Conservation (phyloP, 2,888 invertebrate genomes). For the Entomobrya proxima region DNA sequence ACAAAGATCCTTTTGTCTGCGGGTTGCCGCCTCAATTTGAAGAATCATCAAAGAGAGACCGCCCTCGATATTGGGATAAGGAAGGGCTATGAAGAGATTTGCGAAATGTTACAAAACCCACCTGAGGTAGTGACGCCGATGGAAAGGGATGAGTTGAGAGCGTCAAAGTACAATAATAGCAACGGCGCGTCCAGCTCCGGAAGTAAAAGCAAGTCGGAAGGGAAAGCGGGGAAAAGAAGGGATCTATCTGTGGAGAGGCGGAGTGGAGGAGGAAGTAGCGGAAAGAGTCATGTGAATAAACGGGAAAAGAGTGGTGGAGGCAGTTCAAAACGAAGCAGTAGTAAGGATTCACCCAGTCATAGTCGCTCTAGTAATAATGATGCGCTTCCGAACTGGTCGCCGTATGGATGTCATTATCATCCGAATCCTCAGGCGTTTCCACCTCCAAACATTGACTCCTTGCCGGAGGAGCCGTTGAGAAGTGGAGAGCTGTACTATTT, state of each 20-base stretch:
- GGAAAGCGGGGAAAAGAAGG: constrained; percentile 31
- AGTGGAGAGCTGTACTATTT: constrained; percentile 96
- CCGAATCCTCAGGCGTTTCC: constrained; percentile 91
- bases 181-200: constrained; percentile 39
- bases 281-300: constrained; percentile 44
- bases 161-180: constrained; percentile 68
- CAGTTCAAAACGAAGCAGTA: constrained; percentile 44
- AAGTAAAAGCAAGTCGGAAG: constrained; percentile 57
- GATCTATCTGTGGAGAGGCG: constrained; percentile 42
- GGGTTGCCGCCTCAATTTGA: constrained; percentile 84
- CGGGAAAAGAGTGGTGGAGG: constrained; percentile 42
- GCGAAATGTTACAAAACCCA: constrained; percentile 69
- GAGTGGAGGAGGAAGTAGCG: constrained; percentile 66
- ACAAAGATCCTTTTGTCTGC: constrained; percentile 93
- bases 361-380: constrained; percentile 64
- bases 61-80: constrained; percentile 92
- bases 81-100: constrained; percentile 86
- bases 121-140: constrained; percentile 71
- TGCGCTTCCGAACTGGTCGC: constrained; percentile 84
- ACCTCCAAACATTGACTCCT: constrained; percentile 88
- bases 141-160: constrained; percentile 73
- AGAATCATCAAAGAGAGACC: constrained; percentile 92
- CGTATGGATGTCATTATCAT: constrained; percentile 94
- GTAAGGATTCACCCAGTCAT: constrained; percentile 66
- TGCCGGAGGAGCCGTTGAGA: constrained; percentile 89